Evolutionary conservation across 2,888 invertebrate genomes (phyloP), one percentile per base, ranked within the genome.

Genomic region (Priocnemis perturbator): DNA sequence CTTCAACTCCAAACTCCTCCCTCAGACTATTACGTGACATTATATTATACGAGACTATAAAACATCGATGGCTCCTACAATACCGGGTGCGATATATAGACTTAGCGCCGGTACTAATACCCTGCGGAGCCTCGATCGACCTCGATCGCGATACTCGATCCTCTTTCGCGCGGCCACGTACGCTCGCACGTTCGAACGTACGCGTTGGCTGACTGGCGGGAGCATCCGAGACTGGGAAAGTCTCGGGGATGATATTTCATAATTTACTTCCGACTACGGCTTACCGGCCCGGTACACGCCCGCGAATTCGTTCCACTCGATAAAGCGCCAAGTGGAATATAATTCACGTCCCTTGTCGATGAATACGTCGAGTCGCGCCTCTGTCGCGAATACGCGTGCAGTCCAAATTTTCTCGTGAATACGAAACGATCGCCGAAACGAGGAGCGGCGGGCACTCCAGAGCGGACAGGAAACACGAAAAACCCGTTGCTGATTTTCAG

Each of bases 401-500:
- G 62, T 53, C 53, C 68, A 64, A 68, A 73, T 77, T 73, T 69
- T 63, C 55, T 56, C 58, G 23, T 66, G 65, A 52, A 55, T 63
- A 45, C 26, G 17, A 52, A 62, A 26, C 20, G 57, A 17, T 37
- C 30, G 37, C 17, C 17, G 57, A 37, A 37, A 57, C 19, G 57
- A 52, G 23, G 52, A 44, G 45, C 44, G 53, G 23, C 26, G 53
- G 53, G 63, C 48, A 68, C 59, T 57, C 50, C 65, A 61, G 63
- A 47, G 60, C 55, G 60, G 69, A 67, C 66, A 69, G 73, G 74
- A 73, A 74, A 65, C 64, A 65, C 55, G 67, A 70, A 71, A 75
- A 78, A 70, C 67, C 71, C 63, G 68, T 61, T 56, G 71, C 66
- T 72, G 81, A 80, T 80, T 81, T 79, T 76, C 74, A 67, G 63